phyloP scores from a whole-genome alignment of 2,888 invertebrate species.

The Strigamia transsilvanica region DNA sequence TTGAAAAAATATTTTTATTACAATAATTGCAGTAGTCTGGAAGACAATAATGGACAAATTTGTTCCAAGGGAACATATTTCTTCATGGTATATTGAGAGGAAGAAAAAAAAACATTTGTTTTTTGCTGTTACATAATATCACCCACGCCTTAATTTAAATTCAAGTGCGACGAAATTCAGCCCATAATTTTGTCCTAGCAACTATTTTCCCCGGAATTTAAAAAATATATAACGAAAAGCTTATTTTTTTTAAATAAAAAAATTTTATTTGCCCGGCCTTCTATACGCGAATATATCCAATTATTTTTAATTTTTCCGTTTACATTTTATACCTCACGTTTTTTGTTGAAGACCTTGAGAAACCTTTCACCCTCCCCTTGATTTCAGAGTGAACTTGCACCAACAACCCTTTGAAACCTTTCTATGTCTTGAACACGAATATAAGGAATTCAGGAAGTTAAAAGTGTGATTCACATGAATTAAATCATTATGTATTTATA shows the following conservation, averaged over 20 bases:
- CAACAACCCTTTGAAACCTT: conserved; percentile 37
- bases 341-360: conserved; percentile 33
- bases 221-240: neutral
- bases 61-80: too few relatives aligned
- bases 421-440: neutral
- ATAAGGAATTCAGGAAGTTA: conserved; percentile 36
- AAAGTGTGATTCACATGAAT: neutral
- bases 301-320: neutral
- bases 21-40: neutral
- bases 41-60: neutral
- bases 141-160: neutral
- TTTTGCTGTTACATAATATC: conserved; percentile 7
- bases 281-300: neutral
- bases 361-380: conserved; percentile 12
- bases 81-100: neutral
- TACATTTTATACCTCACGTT: conserved; percentile 12
- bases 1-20: conserved; percentile 20
- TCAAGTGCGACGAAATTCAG: neutral
- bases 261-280: neutral
- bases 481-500: neutral
- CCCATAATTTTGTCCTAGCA: neutral
- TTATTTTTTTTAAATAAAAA: neutral
- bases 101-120: conserved; percentile 2
- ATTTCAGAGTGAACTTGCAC: conserved; percentile 31
- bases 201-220: neutral